Evolutionary conservation across 2,797 vertebrate species (phyloP), one percentile per base, ranked within the genome.

Genomic region (Sebastes hubbsi): DNA sequence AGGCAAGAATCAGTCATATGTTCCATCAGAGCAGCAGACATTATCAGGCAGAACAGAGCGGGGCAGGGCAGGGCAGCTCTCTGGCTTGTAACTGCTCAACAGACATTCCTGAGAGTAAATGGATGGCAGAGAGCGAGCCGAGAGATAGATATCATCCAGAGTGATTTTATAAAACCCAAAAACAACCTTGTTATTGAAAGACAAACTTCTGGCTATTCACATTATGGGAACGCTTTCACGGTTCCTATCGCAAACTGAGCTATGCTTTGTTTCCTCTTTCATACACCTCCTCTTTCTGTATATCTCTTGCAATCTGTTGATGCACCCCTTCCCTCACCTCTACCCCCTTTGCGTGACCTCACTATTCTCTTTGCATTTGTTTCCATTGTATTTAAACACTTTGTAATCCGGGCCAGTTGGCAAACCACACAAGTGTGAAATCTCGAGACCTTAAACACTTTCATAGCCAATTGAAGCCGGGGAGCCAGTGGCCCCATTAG

Each of bases 1-100:
- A 91, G 85, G 91, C 86, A 85, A 88, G 89, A 89, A 72, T 86
- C 86, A 89, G 87, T 94, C 92, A 94, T 91, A 94, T 92, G 92
- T 94, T 94, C 93, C 91, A 90, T 84, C 77, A 67, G 79, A 84
- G 84, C 78, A 79, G 81, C 76, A 85, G 85, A 75, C 81, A 90
- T 92, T 93, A 94, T 92, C 92, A 92, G 87, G 91, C 88, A 92
- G 88, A 91, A 87, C 91, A 88, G 87, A 87, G 86, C 54, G 74
- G 87, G 79, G 70, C 87, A 86, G 83, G 79, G 29, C 68, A 78
- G 86, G 85, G 88, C 85, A 87, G 84, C 68, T 80, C 80, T 86
- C 85, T 81, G 90, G 75, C 87, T 90, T 83, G 75, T 86, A 87
- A 91, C 92, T 88, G 74, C 69, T 87, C 80, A 87, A 82, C 84